These are phyloP conservation scores for Drosophila dives DNA, from an alignment of 2,888 invertebrate species.

Conservation along the genomic window DNA sequence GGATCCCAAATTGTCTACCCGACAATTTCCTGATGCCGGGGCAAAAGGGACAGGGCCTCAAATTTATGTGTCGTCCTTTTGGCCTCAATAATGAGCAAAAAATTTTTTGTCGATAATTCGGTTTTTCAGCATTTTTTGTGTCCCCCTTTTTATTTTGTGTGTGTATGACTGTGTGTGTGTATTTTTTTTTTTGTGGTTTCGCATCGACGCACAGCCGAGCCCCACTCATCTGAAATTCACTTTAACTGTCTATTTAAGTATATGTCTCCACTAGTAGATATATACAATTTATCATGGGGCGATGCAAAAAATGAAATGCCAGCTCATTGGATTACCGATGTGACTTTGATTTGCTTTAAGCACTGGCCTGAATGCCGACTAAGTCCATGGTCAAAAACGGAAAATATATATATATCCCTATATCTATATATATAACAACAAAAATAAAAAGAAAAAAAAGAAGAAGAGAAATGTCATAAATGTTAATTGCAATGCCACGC, in stretches of 20 bases:
- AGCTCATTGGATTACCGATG: slow-evolving; percentile 74
- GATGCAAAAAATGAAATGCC: slow-evolving; percentile 60
- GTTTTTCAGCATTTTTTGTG: slow-evolving; percentile 55
- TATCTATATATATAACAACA: background rate
- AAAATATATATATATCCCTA: background rate
- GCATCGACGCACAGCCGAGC: slow-evolving; percentile 53
- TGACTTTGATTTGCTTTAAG: slow-evolving; percentile 70
- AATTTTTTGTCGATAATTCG: slow-evolving; percentile 74
- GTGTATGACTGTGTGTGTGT: background rate
- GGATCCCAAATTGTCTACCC: slow-evolving; percentile 58
- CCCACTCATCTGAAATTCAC: slow-evolving; percentile 76
- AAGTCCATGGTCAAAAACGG: background rate
- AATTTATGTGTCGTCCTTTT: slow-evolving; percentile 74
- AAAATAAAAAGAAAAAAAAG: slow-evolving; percentile 1
- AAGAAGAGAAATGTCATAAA: slow-evolving; percentile 67
- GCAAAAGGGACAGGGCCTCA: slow-evolving; percentile 69
- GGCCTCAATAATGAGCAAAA: slow-evolving; percentile 75
- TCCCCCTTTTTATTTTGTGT: slow-evolving; percentile 30
- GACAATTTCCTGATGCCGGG: slow-evolving; percentile 61
- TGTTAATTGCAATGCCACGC: slow-evolving; percentile 73
- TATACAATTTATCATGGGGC: slow-evolving; percentile 65
- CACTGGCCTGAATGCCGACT: slow-evolving; percentile 18
- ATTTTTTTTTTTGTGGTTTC: slow-evolving; percentile 41
- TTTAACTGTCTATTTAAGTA: slow-evolving; percentile 67
- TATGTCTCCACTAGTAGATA: slow-evolving; percentile 9